Evolutionary conservation across 2,113 vertebrate species (phyloP).

Genomic region (Cacatua alba): DNA sequence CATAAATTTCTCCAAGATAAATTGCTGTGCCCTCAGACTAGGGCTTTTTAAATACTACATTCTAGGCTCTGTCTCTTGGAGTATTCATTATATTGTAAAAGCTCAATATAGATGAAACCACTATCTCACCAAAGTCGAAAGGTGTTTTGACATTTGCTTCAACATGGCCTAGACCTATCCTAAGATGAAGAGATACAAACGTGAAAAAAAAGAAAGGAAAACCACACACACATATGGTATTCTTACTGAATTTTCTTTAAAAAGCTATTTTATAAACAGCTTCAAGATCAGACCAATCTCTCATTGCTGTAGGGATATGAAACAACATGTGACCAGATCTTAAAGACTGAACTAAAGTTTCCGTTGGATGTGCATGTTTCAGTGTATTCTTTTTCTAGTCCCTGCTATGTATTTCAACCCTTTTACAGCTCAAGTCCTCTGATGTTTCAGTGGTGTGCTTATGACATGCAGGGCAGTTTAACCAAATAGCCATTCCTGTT

Average conservation of each 20-base stretch:
- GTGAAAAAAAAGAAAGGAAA: background rate
- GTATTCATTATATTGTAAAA: background rate
- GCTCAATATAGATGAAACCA: background rate
- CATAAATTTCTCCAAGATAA: background rate
- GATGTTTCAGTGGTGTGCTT: slow-evolving; percentile 31
- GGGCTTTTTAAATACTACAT: background rate
- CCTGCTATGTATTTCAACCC: background rate
- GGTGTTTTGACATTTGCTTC: background rate
- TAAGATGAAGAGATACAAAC: background rate
- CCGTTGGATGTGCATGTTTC: background rate
- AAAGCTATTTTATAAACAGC: background rate
- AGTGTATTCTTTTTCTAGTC: background rate
- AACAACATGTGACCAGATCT: background rate
- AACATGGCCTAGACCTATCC: accelerated
- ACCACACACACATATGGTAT: background rate
- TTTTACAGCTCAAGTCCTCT: background rate
- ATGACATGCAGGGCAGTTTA: slow-evolving; percentile 33
- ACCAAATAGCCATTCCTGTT: slow-evolving; percentile 49
- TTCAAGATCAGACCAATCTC: background rate
- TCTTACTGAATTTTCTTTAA: background rate
- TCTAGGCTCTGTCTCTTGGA: background rate
- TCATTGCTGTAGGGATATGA: background rate
- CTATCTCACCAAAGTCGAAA: background rate
- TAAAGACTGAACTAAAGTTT: background rate
- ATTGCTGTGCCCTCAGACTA: background rate